A percentile compares a stretch with the other conserved stretches of the same genome.
phyloP scores from a whole-genome alignment of 2,113 vertebrate genomes.

The Mungos mungo region DNA sequence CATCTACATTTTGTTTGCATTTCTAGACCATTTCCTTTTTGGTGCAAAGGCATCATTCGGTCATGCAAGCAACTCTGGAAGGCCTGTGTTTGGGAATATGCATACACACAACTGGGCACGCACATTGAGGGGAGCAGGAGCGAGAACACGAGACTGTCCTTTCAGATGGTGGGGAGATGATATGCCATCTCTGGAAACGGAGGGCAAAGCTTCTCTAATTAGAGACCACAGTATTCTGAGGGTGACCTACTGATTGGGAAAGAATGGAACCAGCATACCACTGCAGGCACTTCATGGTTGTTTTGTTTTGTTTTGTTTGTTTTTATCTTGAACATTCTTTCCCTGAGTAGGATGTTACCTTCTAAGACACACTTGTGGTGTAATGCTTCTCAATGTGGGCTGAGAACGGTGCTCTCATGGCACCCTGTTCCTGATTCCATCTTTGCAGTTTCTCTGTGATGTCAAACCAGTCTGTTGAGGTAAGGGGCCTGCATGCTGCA shows the following conservation, averaged over 20 bases:
- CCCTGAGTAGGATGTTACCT: neutral
- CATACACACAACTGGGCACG: neutral
- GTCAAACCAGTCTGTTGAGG: neutral
- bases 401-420: neutral
- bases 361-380: neutral
- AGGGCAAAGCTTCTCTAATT: neutral
- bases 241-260: neutral
- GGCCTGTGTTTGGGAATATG: neutral
- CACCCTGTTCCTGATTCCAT: neutral
- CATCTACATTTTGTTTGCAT: neutral
- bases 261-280: neutral
- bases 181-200: neutral
- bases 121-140: neutral
- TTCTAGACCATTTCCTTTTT: neutral
- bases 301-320: neutral
- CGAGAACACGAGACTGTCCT: neutral
- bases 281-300: neutral
- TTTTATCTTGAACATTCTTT: neutral
- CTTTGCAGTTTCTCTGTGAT: neutral
- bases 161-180: neutral
- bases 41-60: neutral
- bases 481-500: neutral
- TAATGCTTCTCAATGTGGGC: neutral
- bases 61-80: neutral
- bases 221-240: neutral